Evolutionary conservation across 1,140 invertebrate genomes (phyloP).

Genomic region (Teleogryllus occipitalis): DNA sequence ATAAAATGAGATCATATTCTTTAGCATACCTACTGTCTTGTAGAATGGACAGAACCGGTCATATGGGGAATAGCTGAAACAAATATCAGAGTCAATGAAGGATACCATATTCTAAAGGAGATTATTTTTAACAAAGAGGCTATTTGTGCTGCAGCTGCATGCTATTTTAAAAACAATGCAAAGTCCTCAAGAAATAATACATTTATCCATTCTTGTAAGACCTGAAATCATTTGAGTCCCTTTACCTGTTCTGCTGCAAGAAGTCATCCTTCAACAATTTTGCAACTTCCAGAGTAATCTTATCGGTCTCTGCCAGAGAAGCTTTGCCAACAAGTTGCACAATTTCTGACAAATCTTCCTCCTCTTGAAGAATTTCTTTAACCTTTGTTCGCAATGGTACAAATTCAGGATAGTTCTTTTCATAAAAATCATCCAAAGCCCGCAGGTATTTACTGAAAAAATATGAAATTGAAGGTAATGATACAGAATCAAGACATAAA

Average conservation of each 20-base stretch:
- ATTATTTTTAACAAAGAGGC: too few relatives aligned
- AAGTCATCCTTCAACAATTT: constrained; percentile 99
- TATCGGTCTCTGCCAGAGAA: constrained; percentile 96
- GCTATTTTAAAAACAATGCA: too few relatives aligned
- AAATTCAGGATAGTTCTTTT: constrained; percentile 98
- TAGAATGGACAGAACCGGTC: constrained; percentile 99
- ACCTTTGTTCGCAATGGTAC: constrained; percentile 89
- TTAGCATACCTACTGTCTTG: constrained; percentile 98
- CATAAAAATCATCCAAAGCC: constrained; percentile 97
- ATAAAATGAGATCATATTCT: constrained; percentile 98
- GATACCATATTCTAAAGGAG: too few relatives aligned
- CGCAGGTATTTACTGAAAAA: constrained; percentile 89
- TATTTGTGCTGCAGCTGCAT: too few relatives aligned
- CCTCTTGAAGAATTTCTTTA: constrained; percentile 96
- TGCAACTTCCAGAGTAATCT: constrained; percentile 98
- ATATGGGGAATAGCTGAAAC: constrained; percentile 81
- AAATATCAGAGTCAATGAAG: not conserved
- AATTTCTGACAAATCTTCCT: constrained; percentile 99
- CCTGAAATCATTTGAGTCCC: too few relatives aligned
- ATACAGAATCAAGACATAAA: too few relatives aligned
- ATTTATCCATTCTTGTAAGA: too few relatives aligned
- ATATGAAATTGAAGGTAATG: too few relatives aligned
- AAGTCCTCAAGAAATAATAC: too few relatives aligned
- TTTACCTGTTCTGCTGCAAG: constrained; percentile 91
- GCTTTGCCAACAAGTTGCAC: constrained; percentile 99